These are phyloP conservation scores for Acridotheres tristis DNA, from an alignment of 2,797 vertebrate species.

Conservation along the genomic window DNA sequence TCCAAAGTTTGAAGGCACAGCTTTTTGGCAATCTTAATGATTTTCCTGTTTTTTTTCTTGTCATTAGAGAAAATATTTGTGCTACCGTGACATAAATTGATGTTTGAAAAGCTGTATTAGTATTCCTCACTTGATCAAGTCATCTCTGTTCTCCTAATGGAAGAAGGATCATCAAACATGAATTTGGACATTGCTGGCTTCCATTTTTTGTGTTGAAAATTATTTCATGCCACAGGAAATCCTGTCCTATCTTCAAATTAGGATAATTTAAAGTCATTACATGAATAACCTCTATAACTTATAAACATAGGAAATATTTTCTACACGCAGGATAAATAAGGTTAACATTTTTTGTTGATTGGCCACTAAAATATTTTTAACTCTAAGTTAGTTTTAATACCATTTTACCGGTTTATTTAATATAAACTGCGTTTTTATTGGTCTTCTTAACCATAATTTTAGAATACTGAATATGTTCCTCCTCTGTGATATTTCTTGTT, in stretches of 20 bases:
- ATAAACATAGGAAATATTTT: not conserved
- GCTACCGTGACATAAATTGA: not conserved
- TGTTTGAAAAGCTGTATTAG: not conserved
- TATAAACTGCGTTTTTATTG: not conserved
- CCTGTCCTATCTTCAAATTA: not conserved
- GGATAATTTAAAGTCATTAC: slow-evolving; percentile 7
- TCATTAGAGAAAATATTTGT: not conserved
- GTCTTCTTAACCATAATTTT: not conserved
- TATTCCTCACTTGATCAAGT: not conserved
- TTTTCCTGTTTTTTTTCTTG: not conserved
- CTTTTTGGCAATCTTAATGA: not conserved
- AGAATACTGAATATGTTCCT: not conserved
- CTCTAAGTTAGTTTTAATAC: not conserved
- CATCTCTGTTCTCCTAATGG: not conserved
- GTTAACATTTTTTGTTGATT: not conserved
- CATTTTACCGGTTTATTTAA: not conserved
- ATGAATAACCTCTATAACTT: not conserved
- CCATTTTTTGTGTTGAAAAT: not conserved
- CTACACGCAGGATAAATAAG: not conserved
- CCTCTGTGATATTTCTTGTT: not conserved
- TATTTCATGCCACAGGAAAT: slow-evolving; percentile 11
- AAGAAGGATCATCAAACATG: not conserved
- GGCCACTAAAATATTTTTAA: not conserved
- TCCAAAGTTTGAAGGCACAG: not conserved
- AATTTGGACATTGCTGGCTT: not conserved